Evolutionary conservation across 2,113 vertebrate species (phyloP), one percentile per base, ranked within the genome.

Genomic region (Hiodon alosoides): DNA sequence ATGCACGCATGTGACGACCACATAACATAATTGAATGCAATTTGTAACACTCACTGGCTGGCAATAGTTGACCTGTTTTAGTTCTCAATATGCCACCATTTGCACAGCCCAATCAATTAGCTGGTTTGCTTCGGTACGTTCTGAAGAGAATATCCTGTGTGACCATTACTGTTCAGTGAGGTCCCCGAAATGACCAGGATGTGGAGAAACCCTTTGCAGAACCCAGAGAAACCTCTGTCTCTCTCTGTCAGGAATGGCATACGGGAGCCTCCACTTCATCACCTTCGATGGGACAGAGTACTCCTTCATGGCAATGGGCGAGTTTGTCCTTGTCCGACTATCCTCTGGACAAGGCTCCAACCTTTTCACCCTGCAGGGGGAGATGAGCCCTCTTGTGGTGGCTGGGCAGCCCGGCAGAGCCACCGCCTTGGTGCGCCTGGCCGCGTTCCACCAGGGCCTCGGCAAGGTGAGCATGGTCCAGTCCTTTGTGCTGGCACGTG

Each of bases 311-410:
- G 90, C 88, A n/a, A 81, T 91, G 48, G 93, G 93, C 76, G 90
- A 91, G 78, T 94, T 90, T 79, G 90, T 93, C 64, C 84, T 94
- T 7, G 64, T 90, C 77, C 89, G 93, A 46, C 90, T 94, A 10
- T 93, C 93, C 65, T 90, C 91, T n/a, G 58, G 13, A 79, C 83
- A 81, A 0, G 92, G 93, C 77, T 90, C 87, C 60, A 93, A 94
- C 78, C 85, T 92, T 79, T 94, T 94, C 86, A 94, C 93, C 73
- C 86, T 94, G 67, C 93, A 94, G 84, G 92, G 91, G 58, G 87
- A 90, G 81, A 90, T 84, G 5, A 84, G 79, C 55, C 80, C 69
- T 76, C 80, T 89, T 46, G 79, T 81, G 72, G 75, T 71, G 72
- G 78, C 85, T 5, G n/a, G 81, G 50, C 76, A 76, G 77, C 69